Evolutionary conservation across 2,888 invertebrate genomes (phyloP), one percentile per base, ranked within the genome.

Genomic region (Latheticus oryzae): DNA sequence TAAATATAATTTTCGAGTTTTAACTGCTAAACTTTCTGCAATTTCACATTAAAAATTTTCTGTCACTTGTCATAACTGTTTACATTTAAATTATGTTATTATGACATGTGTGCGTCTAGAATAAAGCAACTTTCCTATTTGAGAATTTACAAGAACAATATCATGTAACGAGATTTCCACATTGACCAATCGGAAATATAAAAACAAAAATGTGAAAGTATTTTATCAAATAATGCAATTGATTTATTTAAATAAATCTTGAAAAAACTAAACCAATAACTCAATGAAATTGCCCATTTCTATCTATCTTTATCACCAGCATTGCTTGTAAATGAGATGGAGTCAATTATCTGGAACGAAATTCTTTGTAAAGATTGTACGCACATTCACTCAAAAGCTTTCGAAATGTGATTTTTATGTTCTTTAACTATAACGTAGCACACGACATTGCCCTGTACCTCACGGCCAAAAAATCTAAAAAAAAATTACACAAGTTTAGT

Each of bases 311-410:
- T 32, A n/a, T 11, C 32, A 4, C 2, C 4, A 9, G 12, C 5
- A 16, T 9, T 13, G 37, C 1, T 17, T 12, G n/a, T n/a, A 32
- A 45, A 37, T 9, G 48, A 37, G 48, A 48, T 11, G 11, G 48
- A 48, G 35, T 12, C 26, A 37, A 35, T 37, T 26, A 35, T 15
- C 26, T 26, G 37, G 26, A 51, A 51, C 38, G 37, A 38, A 38
- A 51, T 28, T 45, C 51, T 51, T 51, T 51, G 38, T 30, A 16
- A 16, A 40, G 21, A 23, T 13, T 35, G 11, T 38, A 51, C 51
- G 51, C 51, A 51, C 51, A 38, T 51, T 51, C 51, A 51, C 51
- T 48, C 16, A 17, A 48, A 33, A 35, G 48, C 48, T 51, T 51
- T 51, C 51, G 51, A 51, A 51, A 51, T 40, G 21, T 30, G 21